Conservation (phyloP, 2,797 vertebrate genomes). For the Nothura maculosa region DNA sequence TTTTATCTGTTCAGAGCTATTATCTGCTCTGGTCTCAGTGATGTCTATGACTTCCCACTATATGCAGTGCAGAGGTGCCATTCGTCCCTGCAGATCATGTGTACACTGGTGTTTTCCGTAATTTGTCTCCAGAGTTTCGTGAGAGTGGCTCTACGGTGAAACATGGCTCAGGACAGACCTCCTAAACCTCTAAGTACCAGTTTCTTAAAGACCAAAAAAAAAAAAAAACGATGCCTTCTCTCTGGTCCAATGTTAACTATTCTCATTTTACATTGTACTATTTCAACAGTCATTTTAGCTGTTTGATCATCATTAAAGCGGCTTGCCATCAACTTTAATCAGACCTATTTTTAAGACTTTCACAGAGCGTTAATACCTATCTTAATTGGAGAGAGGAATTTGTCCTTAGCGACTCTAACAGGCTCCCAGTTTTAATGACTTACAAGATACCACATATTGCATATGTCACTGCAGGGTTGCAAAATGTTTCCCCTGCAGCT, state of each 20-base stretch:
- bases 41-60: fast-evolving
- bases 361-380: neutral
- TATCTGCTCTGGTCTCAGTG: neutral
- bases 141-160: neutral
- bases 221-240: neutral
- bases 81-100: neutral
- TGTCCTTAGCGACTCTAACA: neutral
- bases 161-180: neutral
- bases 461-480: neutral
- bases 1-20: neutral
- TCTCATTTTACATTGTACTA: neutral
- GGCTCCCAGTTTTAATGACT: neutral
- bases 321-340: neutral
- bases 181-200: neutral
- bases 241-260: neutral
- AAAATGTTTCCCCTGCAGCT: neutral
- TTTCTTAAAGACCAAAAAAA: neutral
- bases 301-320: neutral
- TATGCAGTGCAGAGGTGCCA: neutral
- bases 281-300: neutral
- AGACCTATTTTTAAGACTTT: neutral
- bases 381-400: neutral
- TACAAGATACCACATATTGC: neutral
- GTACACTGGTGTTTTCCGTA: neutral
- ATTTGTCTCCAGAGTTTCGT: neutral